Evolutionary conservation across 2,888 invertebrate species (phyloP).

Genomic region (Apotomis capreana): DNA sequence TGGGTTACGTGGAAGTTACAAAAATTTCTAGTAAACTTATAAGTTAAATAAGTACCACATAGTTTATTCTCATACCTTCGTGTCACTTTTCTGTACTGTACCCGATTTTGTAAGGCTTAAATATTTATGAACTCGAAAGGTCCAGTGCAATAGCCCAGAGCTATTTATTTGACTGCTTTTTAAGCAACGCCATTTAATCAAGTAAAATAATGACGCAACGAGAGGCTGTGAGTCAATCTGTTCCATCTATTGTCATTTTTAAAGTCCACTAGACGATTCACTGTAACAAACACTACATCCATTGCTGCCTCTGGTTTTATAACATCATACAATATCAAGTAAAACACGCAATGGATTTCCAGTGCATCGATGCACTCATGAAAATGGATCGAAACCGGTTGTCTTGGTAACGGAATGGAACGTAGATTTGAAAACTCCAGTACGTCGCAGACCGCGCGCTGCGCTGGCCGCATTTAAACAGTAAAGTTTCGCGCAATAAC

Average conservation of each 20-base stretch:
- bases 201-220: constrained; percentile 38
- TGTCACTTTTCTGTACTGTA: background rate
- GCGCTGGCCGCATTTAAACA: constrained; percentile 51
- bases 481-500: constrained; percentile 67
- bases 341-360: constrained; percentile 16
- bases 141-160: constrained; percentile 20
- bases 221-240: constrained; percentile 36
- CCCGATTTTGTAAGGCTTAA: constrained; percentile 16
- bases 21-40: too few relatives aligned
- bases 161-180: constrained; percentile 39
- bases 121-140: constrained; percentile 27
- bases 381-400: constrained; percentile 31
- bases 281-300: background rate
- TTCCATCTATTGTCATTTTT: constrained; percentile 38
- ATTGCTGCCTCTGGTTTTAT: background rate
- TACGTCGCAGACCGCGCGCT: constrained; percentile 63
- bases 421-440: constrained; percentile 55
- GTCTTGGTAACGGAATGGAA: constrained; percentile 24
- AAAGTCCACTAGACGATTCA: constrained; percentile 1
- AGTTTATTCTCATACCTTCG: too few relatives aligned
- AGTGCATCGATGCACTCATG: constrained; percentile 1
- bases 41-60: too few relatives aligned
- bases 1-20: too few relatives aligned
- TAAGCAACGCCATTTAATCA: constrained; percentile 40
- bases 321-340: background rate